A percentile compares a stretch with the other conserved stretches of the same genome.
These are phyloP conservation scores for Halocynthia roretzi DNA, from an alignment of 23 tunicate species.

Conservation along the genomic window DNA sequence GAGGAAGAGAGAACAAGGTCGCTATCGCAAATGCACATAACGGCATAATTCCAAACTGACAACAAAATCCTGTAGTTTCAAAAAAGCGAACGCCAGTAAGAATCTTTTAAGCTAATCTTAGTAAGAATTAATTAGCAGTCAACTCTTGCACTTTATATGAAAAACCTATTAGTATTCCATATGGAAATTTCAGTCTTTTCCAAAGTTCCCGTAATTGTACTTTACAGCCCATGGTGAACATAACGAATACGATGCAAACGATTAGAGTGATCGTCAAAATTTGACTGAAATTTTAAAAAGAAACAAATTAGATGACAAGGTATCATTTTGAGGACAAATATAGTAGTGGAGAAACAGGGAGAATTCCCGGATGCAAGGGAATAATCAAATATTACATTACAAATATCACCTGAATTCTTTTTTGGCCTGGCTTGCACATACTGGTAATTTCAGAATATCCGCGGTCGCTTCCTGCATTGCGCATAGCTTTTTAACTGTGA, in stretches of 20 bases:
- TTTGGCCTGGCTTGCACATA: too few species aligned
- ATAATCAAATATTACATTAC: too few species aligned
- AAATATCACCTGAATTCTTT: too few species aligned
- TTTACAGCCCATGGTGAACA: constrained; percentile 44
- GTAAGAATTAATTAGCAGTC: too few species aligned
- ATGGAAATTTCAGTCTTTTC: constrained; percentile 14
- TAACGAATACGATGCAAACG: constrained; percentile 22
- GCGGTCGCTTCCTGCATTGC: too few species aligned
- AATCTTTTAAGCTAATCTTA: background rate
- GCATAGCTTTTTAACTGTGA: too few species aligned
- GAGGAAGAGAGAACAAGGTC: constrained; percentile 4
- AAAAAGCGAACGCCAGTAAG: background rate
- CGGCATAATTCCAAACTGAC: constrained; percentile 44
- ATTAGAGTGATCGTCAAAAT: constrained; percentile 19
- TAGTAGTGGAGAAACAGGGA: too few species aligned
- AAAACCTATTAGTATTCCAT: constrained; percentile 32
- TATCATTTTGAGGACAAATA: too few species aligned
- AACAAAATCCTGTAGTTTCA: constrained; percentile 22
- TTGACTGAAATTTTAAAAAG: constrained; percentile 18
- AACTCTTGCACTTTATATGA: background rate
- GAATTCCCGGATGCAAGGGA: too few species aligned
- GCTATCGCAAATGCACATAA: constrained; percentile 29
- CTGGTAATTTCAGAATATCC: too few species aligned
- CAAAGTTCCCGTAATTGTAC: constrained; percentile 14
- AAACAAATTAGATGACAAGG: background rate